A percentile compares a stretch with the other conserved stretches of the same genome.
phyloP scores from a whole-genome alignment of 2,888 invertebrate species.

The Lasius platythorax region DNA sequence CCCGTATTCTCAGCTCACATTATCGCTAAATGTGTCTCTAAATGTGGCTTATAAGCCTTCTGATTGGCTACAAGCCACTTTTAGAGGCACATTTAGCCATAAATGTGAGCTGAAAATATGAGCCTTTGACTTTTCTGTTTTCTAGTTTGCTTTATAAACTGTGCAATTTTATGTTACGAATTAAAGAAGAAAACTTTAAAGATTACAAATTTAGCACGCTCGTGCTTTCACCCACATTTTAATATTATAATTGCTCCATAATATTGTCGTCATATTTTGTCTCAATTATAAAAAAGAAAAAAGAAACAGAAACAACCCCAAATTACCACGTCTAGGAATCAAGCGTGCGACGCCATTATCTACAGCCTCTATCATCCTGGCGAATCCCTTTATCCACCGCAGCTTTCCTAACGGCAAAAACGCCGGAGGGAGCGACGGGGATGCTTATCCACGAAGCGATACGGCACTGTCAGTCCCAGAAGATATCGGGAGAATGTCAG shows the following conservation, averaged over 20 bases:
- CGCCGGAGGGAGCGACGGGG: conserved; percentile 23
- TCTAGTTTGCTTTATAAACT: not conserved
- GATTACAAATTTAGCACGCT: not conserved
- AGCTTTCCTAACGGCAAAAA: conserved; percentile 42
- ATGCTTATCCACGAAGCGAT: conserved; percentile 57
- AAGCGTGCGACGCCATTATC: conserved; percentile 25
- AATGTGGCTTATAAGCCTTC: too few species aligned
- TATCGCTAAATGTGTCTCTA: too few species aligned
- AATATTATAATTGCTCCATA: not conserved
- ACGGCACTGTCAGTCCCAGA: conserved; percentile 50
- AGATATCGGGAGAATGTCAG: conserved; percentile 30
- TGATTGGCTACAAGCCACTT: too few species aligned
- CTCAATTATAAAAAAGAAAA: not conserved
- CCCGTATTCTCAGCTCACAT: too few species aligned
- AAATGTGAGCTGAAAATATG: too few species aligned
- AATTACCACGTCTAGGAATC: conserved; percentile 38
- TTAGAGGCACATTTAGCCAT: too few species aligned
- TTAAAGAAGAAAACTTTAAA: not conserved
- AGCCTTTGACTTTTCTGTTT: not conserved
- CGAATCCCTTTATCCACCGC: conserved; percentile 49
- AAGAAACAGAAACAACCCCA: conserved; percentile 14
- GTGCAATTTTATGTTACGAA: not conserved
- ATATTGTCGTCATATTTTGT: conserved; percentile 2
- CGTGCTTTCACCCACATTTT: not conserved
- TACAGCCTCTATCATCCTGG: conserved; percentile 39